Conservation (phyloP, 1,140 invertebrate genomes). For the Sitophilus oryzae region DNA sequence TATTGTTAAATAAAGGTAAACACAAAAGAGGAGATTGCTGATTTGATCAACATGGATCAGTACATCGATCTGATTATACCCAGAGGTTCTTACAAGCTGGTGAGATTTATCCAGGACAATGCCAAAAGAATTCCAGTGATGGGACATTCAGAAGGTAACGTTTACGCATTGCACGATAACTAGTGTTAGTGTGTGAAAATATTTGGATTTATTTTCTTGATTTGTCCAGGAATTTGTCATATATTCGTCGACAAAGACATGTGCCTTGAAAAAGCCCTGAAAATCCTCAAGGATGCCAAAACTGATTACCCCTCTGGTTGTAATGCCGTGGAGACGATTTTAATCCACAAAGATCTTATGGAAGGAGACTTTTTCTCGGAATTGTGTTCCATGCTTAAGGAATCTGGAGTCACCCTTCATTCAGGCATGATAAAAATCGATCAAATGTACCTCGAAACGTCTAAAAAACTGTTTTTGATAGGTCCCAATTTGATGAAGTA, state of each 20-base stretch:
- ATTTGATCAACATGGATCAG: conserved; percentile 83
- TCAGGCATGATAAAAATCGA: conserved; percentile 16
- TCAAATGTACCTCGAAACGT: too few species aligned
- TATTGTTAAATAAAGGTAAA: conserved; percentile 5
- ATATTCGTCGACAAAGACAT: conserved; percentile 92
- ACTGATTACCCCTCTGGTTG: conserved; percentile 99
- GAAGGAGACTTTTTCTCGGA: conserved; percentile 73
- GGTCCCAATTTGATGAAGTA: conserved; percentile 46
- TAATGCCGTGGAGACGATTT: conserved; percentile 96
- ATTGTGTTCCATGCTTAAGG: conserved; percentile 86
- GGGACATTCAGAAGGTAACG: conserved; percentile 86
- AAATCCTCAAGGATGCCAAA: conserved; percentile 90
- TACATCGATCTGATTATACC: conserved; percentile 98
- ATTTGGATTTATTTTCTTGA: not conserved
- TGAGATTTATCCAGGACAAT: conserved; percentile 81
- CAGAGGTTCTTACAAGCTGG: conserved; percentile 89
- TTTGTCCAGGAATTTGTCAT: conserved; percentile 74
- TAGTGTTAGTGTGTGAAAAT: not conserved
- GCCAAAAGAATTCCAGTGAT: conserved; percentile 94
- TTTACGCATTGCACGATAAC: not conserved
- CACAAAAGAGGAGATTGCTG: conserved; percentile 90
- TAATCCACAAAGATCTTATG: conserved; percentile 85
- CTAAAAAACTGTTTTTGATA: not conserved
- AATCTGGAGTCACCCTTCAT: conserved; percentile 73
- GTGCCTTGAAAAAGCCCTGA: conserved; percentile 77